phyloP scores from a whole-genome alignment of 2,888 invertebrate genomes.

The Alsophila aescularia region DNA sequence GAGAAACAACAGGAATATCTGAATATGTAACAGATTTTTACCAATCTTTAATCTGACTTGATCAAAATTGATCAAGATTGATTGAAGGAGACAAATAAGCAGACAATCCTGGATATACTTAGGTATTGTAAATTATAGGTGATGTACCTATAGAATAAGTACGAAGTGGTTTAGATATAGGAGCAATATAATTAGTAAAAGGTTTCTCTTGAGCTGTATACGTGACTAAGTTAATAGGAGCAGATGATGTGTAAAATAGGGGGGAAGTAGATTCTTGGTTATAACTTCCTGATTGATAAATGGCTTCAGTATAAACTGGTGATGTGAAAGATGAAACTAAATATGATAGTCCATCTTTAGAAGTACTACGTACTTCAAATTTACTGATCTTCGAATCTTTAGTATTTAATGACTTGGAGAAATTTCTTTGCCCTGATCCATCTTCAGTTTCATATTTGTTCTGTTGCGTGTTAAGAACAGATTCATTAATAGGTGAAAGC shows the following conservation, averaged over 20 bases:
- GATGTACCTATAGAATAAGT: conserved; percentile 20
- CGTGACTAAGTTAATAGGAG: not conserved
- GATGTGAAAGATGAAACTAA: conserved; percentile 18
- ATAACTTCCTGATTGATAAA: conserved; percentile 6
- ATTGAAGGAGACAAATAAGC: conserved; percentile 39
- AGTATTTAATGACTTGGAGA: conserved; percentile 40
- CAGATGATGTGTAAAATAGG: not conserved
- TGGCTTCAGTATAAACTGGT: conserved; percentile 10
- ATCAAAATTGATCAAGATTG: not conserved
- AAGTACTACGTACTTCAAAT: conserved; percentile 23
- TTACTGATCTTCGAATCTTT: conserved; percentile 40
- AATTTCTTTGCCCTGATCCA: conserved; percentile 32
- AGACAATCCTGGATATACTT: conserved; percentile 38
- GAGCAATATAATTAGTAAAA: not conserved
- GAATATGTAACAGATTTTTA: conserved; percentile 43
- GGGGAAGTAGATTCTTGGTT: not conserved
- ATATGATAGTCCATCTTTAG: not conserved
- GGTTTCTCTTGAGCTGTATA: not conserved
- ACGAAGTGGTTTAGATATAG: conserved; percentile 26
- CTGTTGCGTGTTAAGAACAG: conserved; percentile 41
- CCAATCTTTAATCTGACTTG: not conserved
- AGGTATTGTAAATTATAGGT: conserved; percentile 35
- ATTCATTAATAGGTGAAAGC: conserved; percentile 43
- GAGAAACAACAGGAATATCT: conserved; percentile 51
- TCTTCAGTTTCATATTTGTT: conserved; percentile 35